Evolutionary conservation across 2,797 vertebrate species (phyloP).

Genomic region (Gallinago stenura): DNA sequence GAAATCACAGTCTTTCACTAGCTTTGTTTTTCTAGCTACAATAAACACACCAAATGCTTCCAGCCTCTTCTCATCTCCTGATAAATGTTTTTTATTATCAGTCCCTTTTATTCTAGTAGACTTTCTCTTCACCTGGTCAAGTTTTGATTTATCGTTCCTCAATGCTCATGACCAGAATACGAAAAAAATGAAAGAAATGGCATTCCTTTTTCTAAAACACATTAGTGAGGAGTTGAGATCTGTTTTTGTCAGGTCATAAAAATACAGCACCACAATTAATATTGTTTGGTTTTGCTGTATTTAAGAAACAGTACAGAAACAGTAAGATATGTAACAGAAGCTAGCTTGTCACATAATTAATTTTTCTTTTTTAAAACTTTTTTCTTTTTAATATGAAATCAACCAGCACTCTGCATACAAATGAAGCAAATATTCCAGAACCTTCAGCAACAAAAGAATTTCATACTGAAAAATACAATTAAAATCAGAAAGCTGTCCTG

Average conservation of each 20-base stretch:
- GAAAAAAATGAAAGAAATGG: not conserved
- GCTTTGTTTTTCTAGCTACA: not conserved
- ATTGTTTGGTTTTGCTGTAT: not conserved
- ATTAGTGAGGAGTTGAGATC: not conserved
- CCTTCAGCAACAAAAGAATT: not conserved
- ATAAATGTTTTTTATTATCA: not conserved
- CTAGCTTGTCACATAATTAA: slow-evolving; percentile 7
- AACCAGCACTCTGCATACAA: not conserved
- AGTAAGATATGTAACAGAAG: not conserved
- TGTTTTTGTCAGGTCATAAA: not conserved
- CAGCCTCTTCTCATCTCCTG: not conserved
- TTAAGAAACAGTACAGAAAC: not conserved
- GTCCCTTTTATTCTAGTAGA: not conserved
- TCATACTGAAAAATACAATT: not conserved
- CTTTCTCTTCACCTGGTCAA: not conserved
- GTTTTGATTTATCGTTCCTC: not conserved
- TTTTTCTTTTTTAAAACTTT: not conserved
- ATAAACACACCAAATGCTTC: not conserved
- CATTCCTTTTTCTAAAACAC: not conserved
- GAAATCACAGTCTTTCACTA: not conserved
- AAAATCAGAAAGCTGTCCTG: slow-evolving; percentile 13
- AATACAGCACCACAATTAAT: not conserved
- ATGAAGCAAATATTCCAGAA: not conserved
- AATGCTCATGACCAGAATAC: not conserved
- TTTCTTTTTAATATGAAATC: not conserved